A percentile compares a stretch with the other conserved stretches of the same genome.
Evolutionary conservation across 2,888 invertebrate genomes (phyloP).

Genomic region (Tachina lurida): DNA sequence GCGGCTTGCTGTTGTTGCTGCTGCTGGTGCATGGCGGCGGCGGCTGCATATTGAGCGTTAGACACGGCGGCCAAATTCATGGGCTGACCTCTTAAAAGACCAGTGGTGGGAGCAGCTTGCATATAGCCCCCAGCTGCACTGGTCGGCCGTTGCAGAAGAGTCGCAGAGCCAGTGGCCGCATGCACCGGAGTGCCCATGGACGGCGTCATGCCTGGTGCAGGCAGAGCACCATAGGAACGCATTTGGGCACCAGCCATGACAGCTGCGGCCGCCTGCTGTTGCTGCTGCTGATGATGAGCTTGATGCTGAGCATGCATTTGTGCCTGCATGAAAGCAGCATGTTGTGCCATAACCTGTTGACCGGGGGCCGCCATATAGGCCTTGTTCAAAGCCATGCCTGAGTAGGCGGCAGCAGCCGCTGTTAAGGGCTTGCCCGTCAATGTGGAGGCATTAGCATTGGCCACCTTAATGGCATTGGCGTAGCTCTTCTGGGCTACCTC

Average conservation of each 20-base stretch:
- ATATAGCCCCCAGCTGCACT: constrained; percentile 74
- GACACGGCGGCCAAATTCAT: constrained; percentile 72
- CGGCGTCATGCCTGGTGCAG: constrained; percentile 75
- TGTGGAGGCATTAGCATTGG: constrained; percentile 81
- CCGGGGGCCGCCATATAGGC: constrained; percentile 72
- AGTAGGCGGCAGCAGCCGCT: constrained; percentile 84
- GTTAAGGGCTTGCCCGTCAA: constrained; percentile 84
- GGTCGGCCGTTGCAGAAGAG: constrained; percentile 72
- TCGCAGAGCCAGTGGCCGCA: constrained; percentile 60
- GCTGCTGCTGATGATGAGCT: constrained; percentile 69
- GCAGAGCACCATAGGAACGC: constrained; percentile 70
- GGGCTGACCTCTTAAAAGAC: constrained; percentile 62
- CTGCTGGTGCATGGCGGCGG: constrained; percentile 67
- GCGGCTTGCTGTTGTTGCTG: constrained; percentile 76
- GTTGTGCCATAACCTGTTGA: constrained; percentile 70
- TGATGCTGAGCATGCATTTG: constrained; percentile 72
- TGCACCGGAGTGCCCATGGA: constrained; percentile 76
- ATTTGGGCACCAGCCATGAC: constrained; percentile 74
- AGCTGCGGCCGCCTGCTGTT: constrained; percentile 75
- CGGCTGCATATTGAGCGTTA: constrained; percentile 73
- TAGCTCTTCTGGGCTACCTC: constrained; percentile 93
- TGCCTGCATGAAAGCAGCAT: constrained; percentile 72
- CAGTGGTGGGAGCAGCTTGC: constrained; percentile 70
- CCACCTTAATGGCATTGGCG: constrained; percentile 88
- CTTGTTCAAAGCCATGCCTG: constrained; percentile 88